Evolutionary conservation across 2,797 vertebrate species (phyloP).

Genomic region (Lepilemur septentrionalis): DNA sequence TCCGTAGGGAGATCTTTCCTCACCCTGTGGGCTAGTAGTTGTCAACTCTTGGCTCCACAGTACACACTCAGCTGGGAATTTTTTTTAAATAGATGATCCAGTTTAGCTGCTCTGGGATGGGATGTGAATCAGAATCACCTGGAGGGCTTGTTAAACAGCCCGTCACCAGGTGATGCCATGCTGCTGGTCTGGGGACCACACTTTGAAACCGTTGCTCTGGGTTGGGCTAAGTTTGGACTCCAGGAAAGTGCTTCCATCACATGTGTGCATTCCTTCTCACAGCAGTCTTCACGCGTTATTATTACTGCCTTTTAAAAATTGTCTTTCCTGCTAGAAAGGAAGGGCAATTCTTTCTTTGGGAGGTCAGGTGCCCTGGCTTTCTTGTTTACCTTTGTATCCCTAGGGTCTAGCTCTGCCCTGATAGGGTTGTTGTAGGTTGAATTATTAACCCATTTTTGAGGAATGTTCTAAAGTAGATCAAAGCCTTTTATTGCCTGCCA

Average conservation of each 20-base stretch:
- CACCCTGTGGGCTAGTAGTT: neutral
- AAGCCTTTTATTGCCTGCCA: neutral
- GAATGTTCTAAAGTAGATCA: neutral
- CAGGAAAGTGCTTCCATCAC: neutral
- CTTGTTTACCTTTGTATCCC: neutral
- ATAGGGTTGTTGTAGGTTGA: too few relatives aligned
- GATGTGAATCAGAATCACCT: neutral
- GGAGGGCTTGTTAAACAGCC: neutral
- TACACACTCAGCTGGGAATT: neutral
- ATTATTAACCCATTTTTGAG: neutral
- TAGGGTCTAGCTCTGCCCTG: neutral
- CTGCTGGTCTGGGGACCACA: neutral
- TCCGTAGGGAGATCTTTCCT: neutral
- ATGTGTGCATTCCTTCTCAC: neutral
- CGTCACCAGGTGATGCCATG: neutral
- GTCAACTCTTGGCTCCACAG: neutral
- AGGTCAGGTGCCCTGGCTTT: neutral
- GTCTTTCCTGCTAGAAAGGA: neutral
- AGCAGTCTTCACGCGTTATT: neutral
- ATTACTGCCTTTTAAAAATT: neutral
- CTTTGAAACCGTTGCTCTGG: neutral
- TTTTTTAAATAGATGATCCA: neutral
- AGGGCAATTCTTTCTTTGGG: neutral
- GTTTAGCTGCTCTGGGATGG: neutral
- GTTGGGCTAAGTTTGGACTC: neutral